Base-by-base conservation (phyloP, 2,797 vertebrate genomes). In the Manis javanica region DNA sequence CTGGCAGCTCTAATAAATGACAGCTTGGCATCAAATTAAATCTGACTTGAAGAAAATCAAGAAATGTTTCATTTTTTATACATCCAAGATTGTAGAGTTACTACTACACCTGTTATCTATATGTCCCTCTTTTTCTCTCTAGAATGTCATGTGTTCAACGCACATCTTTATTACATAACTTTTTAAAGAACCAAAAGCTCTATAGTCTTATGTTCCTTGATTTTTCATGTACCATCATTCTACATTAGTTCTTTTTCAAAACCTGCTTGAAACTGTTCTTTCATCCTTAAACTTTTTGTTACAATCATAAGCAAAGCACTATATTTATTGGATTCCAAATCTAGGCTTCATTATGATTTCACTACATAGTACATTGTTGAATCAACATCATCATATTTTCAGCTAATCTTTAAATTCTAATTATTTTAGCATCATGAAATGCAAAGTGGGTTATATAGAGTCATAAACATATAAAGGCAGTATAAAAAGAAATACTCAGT, bases 301-400 rank as follows among this genome's bases (percentile, higher is more conserved):
- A 74, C 5, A 78, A 74, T 81, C 42, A 37, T 34, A 23, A 61
- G 5, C 46, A 55, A 90, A 84, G 8, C 24, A 72, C 23, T 53
- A 0, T 24, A 49, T 66, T 61, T 81, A 18, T 46, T 81, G 55
- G 31, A 55, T 75, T 94, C 64, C 24, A 92, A 71, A 75, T 64
- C 71, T 95, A 95, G 59, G 14, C 78, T 94, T 92, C 64, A 96
- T 13, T 49, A 5, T 66, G 23, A 81, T 42, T 85, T 13, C 15
- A 55, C 12, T 55, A 18, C 14, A 63, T 9, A 94, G 55, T 72
- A 66, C 49, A 85, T 29, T 68, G 14, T 29, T 66, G 23, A 83
- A 68, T n/a, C 69, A 57, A 81, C 14, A 49, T 16, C 13, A 31
- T 64, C n/a, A 34, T 66, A 55, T 49, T 89, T 89, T 95, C 90